Conservation (phyloP, 2,888 invertebrate genomes). For the Dysmachus trigonus region DNA sequence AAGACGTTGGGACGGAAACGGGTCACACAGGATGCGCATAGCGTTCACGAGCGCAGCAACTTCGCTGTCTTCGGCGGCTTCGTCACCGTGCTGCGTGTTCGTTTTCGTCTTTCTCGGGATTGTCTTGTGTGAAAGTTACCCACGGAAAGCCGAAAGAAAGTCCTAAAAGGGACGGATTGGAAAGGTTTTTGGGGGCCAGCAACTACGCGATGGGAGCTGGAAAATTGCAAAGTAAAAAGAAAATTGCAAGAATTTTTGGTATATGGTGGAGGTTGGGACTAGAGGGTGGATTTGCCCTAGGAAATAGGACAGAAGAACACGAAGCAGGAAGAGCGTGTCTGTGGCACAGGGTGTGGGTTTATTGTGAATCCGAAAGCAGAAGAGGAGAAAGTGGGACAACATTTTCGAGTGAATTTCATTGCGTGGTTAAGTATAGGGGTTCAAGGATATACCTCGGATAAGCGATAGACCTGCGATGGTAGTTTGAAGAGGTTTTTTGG, state of each 20-base stretch:
- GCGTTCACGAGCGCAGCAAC: background rate
- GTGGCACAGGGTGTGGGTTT: background rate
- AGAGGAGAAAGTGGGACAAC: slow-evolving; percentile 26
- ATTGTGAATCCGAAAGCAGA: background rate
- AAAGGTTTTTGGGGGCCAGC: background rate
- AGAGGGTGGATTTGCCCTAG: background rate
- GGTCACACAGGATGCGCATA: slow-evolving; percentile 14
- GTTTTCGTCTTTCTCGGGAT: background rate
- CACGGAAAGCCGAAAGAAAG: background rate
- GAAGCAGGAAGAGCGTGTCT: background rate
- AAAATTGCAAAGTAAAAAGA: slow-evolving; percentile 26
- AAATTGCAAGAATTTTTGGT: background rate
- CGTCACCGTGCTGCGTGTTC: background rate
- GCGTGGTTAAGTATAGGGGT: slow-evolving; percentile 34
- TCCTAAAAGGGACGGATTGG: background rate
- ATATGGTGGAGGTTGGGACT: background rate
- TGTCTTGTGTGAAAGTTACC: background rate
- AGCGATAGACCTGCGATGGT: background rate
- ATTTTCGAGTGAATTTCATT: slow-evolving; percentile 33
- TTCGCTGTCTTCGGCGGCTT: background rate
- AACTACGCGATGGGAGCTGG: background rate
- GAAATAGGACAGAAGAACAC: background rate
- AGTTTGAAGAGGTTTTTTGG: background rate
- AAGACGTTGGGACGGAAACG: background rate
- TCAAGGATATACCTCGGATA: slow-evolving; percentile 14